Percentiles rank a stretch among this genome's conserved stretches.
Conservation (phyloP, 2,888 invertebrate species). For the Chymomyza amoena region DNA sequence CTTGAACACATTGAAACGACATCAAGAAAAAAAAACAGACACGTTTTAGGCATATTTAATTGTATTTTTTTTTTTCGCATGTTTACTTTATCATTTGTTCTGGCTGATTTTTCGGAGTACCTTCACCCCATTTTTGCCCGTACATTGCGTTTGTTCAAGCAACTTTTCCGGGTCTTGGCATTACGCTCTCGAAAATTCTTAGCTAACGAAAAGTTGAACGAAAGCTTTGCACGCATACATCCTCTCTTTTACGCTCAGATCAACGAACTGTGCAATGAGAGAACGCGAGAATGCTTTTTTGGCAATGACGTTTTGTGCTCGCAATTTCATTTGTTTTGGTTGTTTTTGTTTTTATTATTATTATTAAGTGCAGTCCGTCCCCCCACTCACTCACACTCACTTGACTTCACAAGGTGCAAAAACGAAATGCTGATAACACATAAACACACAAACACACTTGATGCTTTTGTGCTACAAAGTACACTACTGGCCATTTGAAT, state of each 20-base stretch:
- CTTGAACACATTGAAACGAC: conserved; percentile 29
- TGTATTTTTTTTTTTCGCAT: conserved; percentile 41
- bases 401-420: conserved; percentile 39
- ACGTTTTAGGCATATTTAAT: conserved; percentile 60
- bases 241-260: conserved; percentile 36
- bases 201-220: background rate
- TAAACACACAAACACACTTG: conserved; percentile 7
- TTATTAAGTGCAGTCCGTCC: conserved; percentile 33
- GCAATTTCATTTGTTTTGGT: conserved; percentile 46
- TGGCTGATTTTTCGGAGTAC: conserved; percentile 67
- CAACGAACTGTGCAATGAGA: conserved; percentile 56
- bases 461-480: background rate
- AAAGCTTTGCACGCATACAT: background rate
- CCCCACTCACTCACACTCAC: conserved; percentile 10
- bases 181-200: background rate
- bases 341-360: conserved; percentile 39
- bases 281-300: conserved; percentile 44
- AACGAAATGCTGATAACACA: conserved; percentile 55
- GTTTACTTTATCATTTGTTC: conserved; percentile 66
- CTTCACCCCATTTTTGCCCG: conserved; percentile 51
- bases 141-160: conserved; percentile 13
- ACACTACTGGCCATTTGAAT: too few relatives aligned
- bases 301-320: conserved; percentile 59
- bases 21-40: conserved; percentile 47
- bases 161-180: background rate